Conservation (phyloP, 2,113 vertebrate species). For the Phasianus colchicus region DNA sequence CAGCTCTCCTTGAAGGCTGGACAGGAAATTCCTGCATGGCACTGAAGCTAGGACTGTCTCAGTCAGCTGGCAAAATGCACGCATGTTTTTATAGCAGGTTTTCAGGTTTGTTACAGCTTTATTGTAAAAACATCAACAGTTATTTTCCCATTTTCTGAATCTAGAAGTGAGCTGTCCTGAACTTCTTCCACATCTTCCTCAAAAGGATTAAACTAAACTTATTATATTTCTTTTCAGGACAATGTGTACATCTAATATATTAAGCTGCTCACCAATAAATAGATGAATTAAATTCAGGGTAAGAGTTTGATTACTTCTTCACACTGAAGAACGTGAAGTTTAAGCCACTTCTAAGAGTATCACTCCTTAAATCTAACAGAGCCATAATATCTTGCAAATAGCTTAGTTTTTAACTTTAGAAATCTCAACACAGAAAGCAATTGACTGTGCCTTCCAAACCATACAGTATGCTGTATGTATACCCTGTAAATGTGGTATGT, state of each 20-base stretch:
- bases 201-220: background rate
- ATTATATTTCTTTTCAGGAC: background rate
- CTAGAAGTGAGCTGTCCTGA: background rate
- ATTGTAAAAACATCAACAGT: background rate
- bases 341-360: background rate
- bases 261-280: background rate
- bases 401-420: background rate
- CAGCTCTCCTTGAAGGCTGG: background rate
- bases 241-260: background rate
- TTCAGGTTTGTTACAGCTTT: background rate
- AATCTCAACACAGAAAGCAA: background rate
- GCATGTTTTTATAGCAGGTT: background rate
- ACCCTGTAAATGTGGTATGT: background rate
- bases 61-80: background rate
- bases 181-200: background rate
- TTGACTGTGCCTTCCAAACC: background rate
- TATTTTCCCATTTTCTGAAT: background rate
- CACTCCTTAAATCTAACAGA: background rate
- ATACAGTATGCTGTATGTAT: background rate
- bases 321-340: background rate
- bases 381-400: background rate
- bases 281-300: background rate
- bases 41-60: background rate
- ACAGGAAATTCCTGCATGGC: background rate
- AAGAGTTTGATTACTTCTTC: constrained; percentile 12